Evolutionary conservation across 92 coral and sea anemone genomes (phyloP), one percentile per base, ranked within the genome.

Genomic region (Plumapathes pennacea): DNA sequence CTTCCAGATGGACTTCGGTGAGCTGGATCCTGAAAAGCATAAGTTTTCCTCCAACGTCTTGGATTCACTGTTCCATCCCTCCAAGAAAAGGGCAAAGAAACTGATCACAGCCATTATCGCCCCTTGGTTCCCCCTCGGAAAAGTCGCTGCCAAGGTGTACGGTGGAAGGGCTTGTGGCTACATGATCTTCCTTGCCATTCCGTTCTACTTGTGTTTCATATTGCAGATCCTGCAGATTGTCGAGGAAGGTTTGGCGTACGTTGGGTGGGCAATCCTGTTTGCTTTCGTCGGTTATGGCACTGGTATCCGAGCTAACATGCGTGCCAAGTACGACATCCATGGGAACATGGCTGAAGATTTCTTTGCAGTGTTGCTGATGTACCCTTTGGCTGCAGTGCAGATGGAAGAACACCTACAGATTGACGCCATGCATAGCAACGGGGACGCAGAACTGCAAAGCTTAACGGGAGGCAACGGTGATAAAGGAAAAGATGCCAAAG

Each of bases 381-480:
- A 89, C 43, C 87, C 87, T 4, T 47, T 89, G 64, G 90, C 85
- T 18, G 91, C 82, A 27, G 56, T 70, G 60, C 96, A 89, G 63
- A 67, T 84, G 88, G 88, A 80, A n/a, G 83, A 85, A 7, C 97
- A 89, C 65, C 67, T 84, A 70, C 39, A 34, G n/a, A n/a, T n/a
- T n/a, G n/a, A n/a, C n/a, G n/a, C n/a, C n/a, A n/a, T n/a, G n/a
- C n/a, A n/a, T n/a, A n/a, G n/a, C n/a, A n/a, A n/a, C n/a, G n/a
- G n/a, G n/a, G n/a, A n/a, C n/a, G n/a, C n/a, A n/a, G n/a, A n/a
- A n/a, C n/a, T n/a, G n/a, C n/a, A n/a, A n/a, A n/a, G n/a, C n/a
- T n/a, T n/a, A n/a, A n/a, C n/a, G n/a, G n/a, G n/a, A n/a, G n/a
- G n/a, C n/a, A n/a, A n/a, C n/a, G n/a, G n/a, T n/a, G n/a, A n/a